A percentile compares a stretch with the other conserved stretches of the same genome.
These are phyloP conservation scores for Lycocorax pyrrhopterus DNA, from an alignment of 2,113 vertebrate genomes.

Conservation along the genomic window DNA sequence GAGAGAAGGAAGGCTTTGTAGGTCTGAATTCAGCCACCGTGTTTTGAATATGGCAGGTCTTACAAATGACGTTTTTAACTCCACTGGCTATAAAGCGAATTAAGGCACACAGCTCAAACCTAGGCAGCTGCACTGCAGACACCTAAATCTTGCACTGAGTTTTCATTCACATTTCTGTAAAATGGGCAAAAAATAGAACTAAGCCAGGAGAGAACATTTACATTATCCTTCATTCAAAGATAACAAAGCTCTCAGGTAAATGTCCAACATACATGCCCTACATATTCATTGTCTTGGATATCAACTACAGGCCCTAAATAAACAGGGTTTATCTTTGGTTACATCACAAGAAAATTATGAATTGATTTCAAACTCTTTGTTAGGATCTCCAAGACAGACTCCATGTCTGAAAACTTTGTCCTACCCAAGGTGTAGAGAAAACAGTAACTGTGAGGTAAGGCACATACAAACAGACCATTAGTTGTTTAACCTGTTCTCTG, in stretches of 20 bases:
- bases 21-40: background rate
- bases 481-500: slow-evolving; percentile 1
- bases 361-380: background rate
- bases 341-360: background rate
- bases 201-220: background rate
- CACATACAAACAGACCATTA: background rate
- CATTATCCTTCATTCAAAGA: background rate
- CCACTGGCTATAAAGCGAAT: background rate
- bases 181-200: background rate
- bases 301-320: background rate
- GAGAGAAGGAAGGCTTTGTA: background rate
- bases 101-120: background rate
- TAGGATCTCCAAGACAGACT: background rate
- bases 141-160: background rate
- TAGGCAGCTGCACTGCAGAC: background rate
- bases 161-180: background rate
- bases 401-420: background rate
- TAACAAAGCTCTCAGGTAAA: background rate
- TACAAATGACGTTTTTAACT: background rate
- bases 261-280: background rate
- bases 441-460: background rate
- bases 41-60: background rate
- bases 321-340: background rate
- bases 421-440: background rate
- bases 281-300: background rate